A percentile compares a stretch with the other conserved stretches of the same genome.
phyloP scores from a whole-genome alignment of 2,797 vertebrate genomes.

The Rhincodon typus region DNA sequence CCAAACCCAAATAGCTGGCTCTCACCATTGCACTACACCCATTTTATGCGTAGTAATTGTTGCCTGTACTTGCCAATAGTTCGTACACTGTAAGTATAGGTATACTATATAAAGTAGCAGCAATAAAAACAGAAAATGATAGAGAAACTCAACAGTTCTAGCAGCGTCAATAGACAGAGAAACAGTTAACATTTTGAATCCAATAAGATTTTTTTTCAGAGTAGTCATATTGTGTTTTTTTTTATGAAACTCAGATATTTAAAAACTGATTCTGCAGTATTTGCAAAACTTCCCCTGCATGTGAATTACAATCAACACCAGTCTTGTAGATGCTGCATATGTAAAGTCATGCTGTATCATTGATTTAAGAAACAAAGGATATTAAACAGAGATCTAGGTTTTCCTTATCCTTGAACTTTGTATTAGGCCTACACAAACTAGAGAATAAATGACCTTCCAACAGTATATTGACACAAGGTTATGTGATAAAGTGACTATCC shows the following conservation, averaged over 20 bases:
- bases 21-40: not conserved
- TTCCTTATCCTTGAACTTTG: not conserved
- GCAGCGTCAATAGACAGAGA: too few species aligned
- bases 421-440: too few species aligned
- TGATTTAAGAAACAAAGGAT: not conserved
- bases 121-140: not conserved
- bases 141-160: too few species aligned
- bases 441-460: not conserved
- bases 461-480: not conserved
- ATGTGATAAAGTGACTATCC: not conserved
- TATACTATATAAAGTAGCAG: not conserved
- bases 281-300: not conserved
- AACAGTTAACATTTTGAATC: too few species aligned
- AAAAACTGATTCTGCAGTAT: not conserved
- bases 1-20: not conserved
- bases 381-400: not conserved
- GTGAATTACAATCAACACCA: slow-evolving; percentile 7
- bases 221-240: not conserved
- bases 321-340: not conserved
- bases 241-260: not conserved
- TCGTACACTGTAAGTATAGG: not conserved
- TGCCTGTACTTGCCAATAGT: not conserved
- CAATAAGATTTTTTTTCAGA: not conserved
- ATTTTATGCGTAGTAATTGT: not conserved
- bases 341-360: not conserved